A percentile compares a stretch with the other conserved stretches of the same genome.
Evolutionary conservation across 2,797 vertebrate species (phyloP).

Genomic region (Eutrigla gurnardus): DNA sequence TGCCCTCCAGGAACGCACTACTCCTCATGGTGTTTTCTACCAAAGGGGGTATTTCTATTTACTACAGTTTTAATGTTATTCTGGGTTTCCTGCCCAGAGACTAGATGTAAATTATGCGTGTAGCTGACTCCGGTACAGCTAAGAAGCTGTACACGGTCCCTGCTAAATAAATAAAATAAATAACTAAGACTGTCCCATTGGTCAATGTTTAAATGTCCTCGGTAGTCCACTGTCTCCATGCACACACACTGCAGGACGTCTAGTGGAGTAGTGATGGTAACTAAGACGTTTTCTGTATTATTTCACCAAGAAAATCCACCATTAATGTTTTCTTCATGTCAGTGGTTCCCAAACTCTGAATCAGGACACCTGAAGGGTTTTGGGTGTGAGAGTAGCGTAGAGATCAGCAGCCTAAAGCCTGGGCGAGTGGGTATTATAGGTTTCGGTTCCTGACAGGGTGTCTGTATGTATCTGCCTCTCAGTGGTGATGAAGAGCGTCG

Average conservation of each 20-base stretch:
- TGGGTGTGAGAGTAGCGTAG: not conserved
- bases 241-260: not conserved
- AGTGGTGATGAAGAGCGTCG: constrained; percentile 2
- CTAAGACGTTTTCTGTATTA: not conserved
- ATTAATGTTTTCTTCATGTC: too few species aligned
- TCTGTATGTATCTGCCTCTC: not conserved
- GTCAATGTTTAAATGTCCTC: not conserved
- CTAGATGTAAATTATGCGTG: too few species aligned
- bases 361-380: too few species aligned
- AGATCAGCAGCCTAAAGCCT: not conserved
- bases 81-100: too few species aligned
- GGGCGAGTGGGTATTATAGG: not conserved
- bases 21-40: not conserved
- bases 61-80: not conserved
- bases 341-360: too few species aligned
- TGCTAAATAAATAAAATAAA: not conserved
- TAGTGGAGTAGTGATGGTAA: not conserved
- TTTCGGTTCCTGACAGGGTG: not conserved
- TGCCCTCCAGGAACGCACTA: constrained; percentile 4
- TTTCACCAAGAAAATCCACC: not conserved
- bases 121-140: too few species aligned
- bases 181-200: not conserved
- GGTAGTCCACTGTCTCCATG: not conserved
- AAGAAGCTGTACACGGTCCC: too few species aligned
- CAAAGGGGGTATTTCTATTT: not conserved